Conservation (phyloP, 2,888 invertebrate species). For the Linnaemya tessellans region DNA sequence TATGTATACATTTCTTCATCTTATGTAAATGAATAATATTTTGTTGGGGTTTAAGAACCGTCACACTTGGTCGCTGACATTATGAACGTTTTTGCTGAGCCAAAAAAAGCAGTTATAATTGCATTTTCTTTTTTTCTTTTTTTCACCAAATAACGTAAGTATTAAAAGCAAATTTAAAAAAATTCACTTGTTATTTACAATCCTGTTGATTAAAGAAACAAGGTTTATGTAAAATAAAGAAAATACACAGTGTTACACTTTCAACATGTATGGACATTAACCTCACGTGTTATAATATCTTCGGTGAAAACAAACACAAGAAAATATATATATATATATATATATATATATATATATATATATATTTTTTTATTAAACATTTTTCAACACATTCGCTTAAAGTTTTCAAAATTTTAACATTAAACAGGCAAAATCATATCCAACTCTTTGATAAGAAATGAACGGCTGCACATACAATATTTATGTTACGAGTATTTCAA, state of each 20-base stretch:
- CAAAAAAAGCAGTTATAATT: not conserved
- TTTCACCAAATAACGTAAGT: not conserved
- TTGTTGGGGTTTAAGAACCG: conserved; percentile 8
- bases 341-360: too few species aligned
- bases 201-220: not conserved
- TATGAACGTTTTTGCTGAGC: not conserved
- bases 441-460: not conserved
- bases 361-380: conserved; percentile 15
- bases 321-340: conserved; percentile 23
- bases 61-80: conserved; percentile 47
- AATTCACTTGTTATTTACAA: conserved; percentile 43
- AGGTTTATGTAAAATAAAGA: not conserved
- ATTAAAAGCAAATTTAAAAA: conserved; percentile 11
- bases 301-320: not conserved
- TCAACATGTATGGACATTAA: conserved; percentile 21
- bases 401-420: conserved; percentile 43
- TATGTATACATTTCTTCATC: not conserved
- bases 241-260: conserved; percentile 15
- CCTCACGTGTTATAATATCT: conserved; percentile 53
- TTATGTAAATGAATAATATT: not conserved
- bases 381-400: conserved; percentile 38
- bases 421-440: conserved; percentile 23
- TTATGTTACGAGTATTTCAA: conserved; percentile 23
- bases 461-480: not conserved
- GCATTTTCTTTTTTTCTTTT: not conserved